phyloP scores from a whole-genome alignment of 2,888 invertebrate species.

The Sisyra terminalis region DNA sequence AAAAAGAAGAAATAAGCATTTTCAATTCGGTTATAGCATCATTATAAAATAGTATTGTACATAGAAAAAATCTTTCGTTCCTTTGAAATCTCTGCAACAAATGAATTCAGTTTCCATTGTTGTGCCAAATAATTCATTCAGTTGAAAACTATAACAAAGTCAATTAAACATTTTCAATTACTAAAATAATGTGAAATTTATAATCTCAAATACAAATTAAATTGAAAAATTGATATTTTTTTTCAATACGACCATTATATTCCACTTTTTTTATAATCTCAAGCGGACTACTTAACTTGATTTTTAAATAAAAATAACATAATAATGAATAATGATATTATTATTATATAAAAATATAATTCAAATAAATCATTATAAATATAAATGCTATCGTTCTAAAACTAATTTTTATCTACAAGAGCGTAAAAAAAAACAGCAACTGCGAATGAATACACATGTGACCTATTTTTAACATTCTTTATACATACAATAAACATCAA shows the following conservation, averaged over 20 bases:
- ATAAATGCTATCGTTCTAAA: neutral
- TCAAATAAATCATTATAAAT: neutral
- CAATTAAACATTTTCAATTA: no score
- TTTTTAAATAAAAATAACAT: neutral
- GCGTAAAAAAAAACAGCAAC: constrained; percentile 2
- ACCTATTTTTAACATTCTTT: constrained; percentile 6
- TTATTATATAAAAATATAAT: neutral
- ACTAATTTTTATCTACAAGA: constrained; percentile 2
- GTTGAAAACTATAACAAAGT: no score
- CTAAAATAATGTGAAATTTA: no score
- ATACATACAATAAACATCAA: constrained; percentile 5
- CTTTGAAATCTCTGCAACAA: no score
- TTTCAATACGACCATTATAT: no score
- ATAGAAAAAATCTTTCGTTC: no score
- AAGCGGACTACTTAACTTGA: neutral
- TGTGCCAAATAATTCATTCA: no score
- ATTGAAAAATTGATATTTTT: no score
- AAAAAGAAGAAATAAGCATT: neutral
- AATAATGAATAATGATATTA: neutral
- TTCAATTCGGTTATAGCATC: neutral
- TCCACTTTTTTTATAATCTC: no score
- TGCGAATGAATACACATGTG: constrained; percentile 3
- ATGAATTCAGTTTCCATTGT: no score
- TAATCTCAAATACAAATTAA: no score
- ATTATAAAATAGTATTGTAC: no score